phyloP scores from a whole-genome alignment of 2,797 vertebrate genomes.

The Coranthus polyacanthus region DNA sequence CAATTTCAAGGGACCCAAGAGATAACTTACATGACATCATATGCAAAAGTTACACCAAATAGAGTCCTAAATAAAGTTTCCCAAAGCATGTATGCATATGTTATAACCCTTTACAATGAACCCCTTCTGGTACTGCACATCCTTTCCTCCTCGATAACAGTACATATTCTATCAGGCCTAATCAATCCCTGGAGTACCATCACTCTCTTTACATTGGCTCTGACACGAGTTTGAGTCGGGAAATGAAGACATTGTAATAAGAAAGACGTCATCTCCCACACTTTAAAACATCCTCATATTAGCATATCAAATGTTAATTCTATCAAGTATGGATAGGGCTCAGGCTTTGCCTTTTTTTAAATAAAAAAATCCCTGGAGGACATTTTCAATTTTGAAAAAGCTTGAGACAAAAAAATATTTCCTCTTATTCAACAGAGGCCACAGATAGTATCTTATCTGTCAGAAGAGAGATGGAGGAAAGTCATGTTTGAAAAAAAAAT shows the following conservation, averaged over 20 bases:
- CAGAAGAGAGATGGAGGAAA: slow-evolving; percentile 30
- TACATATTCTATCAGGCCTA: slow-evolving; percentile 46
- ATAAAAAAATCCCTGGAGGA: slow-evolving; percentile 60
- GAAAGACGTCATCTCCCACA: slow-evolving; percentile 70
- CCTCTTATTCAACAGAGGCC: slow-evolving; percentile 73
- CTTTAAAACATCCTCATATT: slow-evolving; percentile 68
- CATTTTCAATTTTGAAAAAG: slow-evolving; percentile 82
- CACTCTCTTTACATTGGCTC: slow-evolving; percentile 43
- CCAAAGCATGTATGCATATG: slow-evolving; percentile 15
- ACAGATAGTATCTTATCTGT: slow-evolving; percentile 80
- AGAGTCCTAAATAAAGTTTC: slow-evolving; percentile 22
- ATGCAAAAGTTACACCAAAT: not conserved
- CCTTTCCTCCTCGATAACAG: slow-evolving; percentile 38
- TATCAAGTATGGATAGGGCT: slow-evolving; percentile 74
- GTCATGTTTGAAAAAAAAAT: slow-evolving; percentile 42
- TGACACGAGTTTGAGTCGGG: slow-evolving; percentile 55
- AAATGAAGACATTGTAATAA: slow-evolving; percentile 70
- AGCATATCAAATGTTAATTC: slow-evolving; percentile 81
- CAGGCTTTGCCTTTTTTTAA: slow-evolving; percentile 31
- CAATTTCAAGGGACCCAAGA: not conserved
- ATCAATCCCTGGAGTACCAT: slow-evolving; percentile 58
- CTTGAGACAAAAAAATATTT: slow-evolving; percentile 70
- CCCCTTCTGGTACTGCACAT: slow-evolving; percentile 34
- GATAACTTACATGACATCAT: slow-evolving; percentile 1
- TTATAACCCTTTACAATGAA: slow-evolving; percentile 39